These are phyloP conservation scores for Nomada flava DNA, from an alignment of 2,888 invertebrate genomes.

Conservation along the genomic window DNA sequence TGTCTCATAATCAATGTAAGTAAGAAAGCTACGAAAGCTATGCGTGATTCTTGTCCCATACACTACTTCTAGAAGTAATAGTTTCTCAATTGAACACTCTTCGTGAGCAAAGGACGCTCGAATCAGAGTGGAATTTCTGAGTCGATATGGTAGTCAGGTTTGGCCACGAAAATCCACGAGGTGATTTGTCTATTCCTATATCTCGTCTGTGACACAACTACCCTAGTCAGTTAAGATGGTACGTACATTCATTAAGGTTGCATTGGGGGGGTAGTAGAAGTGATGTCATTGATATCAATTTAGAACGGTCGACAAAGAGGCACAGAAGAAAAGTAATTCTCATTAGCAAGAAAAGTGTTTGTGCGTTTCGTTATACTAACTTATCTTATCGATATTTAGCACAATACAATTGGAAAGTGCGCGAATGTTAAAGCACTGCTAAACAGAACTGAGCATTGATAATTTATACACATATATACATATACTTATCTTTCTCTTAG, in stretches of 20 bases:
- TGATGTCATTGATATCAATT: constrained; percentile 64
- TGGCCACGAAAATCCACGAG: no score
- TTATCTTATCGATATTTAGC: constrained; percentile 42
- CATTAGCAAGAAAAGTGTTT: constrained; percentile 14
- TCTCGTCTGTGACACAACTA: constrained; percentile 50
- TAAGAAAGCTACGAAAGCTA: no score
- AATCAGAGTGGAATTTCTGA: no score
- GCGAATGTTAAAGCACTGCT: constrained; percentile 3
- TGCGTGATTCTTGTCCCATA: no score
- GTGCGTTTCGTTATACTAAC: not conserved
- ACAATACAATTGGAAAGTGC: not conserved
- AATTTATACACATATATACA: constrained; percentile 33
- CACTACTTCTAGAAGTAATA: no score
- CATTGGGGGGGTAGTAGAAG: constrained; percentile 37
- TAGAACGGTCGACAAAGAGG: constrained; percentile 38
- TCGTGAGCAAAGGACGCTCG: no score
- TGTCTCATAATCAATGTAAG: no score
- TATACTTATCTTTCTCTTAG: constrained; percentile 10
- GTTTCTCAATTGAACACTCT: no score
- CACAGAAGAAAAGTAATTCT: constrained; percentile 23
- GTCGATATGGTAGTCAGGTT: no score
- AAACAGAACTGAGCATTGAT: constrained; percentile 1
- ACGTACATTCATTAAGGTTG: constrained; percentile 23
- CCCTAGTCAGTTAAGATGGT: constrained; percentile 62
- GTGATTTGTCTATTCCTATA: not conserved